Evolutionary conservation across 2,113 vertebrate species (phyloP).

Genomic region (Plectropomus leopardus): DNA sequence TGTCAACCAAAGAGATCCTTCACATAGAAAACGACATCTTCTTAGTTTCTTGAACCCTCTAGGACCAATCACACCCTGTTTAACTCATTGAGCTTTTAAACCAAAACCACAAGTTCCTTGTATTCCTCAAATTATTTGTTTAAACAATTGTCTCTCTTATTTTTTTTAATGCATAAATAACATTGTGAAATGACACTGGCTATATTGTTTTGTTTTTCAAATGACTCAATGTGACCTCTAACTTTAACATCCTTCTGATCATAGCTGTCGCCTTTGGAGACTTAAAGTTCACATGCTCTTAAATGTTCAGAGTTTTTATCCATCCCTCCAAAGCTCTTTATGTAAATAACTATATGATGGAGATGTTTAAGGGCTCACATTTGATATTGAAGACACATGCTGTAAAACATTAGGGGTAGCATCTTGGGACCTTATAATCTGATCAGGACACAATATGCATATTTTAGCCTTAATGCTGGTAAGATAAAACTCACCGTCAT

Average conservation of each 20-base stretch:
- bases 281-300: conserved; percentile 12
- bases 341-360: not conserved
- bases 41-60: no score
- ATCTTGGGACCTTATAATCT: conserved; percentile 55
- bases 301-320: not conserved
- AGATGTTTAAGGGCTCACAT: conserved; percentile 6
- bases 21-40: not conserved
- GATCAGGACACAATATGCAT: conserved; percentile 39
- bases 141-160: not conserved
- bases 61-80: no score
- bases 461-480: conserved; percentile 20
- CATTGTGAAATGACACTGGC: not conserved
- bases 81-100: not conserved
- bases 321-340: conserved; percentile 15
- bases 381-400: conserved; percentile 16
- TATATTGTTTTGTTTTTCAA: not conserved
- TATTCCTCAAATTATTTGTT: not conserved
- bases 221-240: not conserved
- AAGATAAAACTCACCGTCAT: conserved; percentile 39
- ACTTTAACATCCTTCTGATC: not conserved
- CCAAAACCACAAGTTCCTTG: not conserved
- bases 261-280: not conserved
- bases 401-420: conserved; percentile 33
- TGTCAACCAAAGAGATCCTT: not conserved
- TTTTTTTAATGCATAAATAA: not conserved